Evolutionary conservation across 2,797 vertebrate species (phyloP), one percentile per base, ranked within the genome.

Genomic region (Ispidina picta): DNA sequence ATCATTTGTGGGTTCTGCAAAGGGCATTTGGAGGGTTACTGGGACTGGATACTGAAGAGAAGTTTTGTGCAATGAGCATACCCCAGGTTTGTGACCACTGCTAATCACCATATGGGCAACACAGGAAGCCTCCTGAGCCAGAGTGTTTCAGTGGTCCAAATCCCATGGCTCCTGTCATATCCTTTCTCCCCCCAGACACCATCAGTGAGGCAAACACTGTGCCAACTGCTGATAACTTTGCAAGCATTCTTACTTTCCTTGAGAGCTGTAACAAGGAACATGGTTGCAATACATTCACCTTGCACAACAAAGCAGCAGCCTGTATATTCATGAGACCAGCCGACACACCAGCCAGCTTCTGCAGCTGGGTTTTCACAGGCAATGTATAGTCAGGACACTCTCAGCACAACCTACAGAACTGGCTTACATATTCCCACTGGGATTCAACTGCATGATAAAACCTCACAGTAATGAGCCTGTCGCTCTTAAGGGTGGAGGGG

Each of bases 341-440:
- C 3, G 7, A 83, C 78, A 81, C 72, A 90, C 71, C 93, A 86
- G 71, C 72, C 89, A 91, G 70, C 88, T 91, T 83, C 82, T 49
- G 63, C 68, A 62, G 26, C 88, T 56, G 90, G 78, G 58, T 76
- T 92, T 94, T 66, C n/a, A 43, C 52, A 85, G 90, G 92, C 73
- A 79, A 86, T 19, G 51, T 37, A 58, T 54, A 91, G 92, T 79
- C 5, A 0, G 88, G 94, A 92, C 58, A 77, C 73, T 94, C 90
- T 90, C 84, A 94, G 78, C 78, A 95, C 94, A 96, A 96, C 89
- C 77, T 79, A 83, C 49, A 92, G 93, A 95, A 89, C 6, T 91
- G 94, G 92, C 74, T 89, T 72, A 59, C 19, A 35, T 77, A 83
- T 74, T 92, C 83, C 49, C 92, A 82, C 72, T 59, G 77, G 94